Evolutionary conservation across 2,797 vertebrate species (phyloP), one percentile per base, ranked within the genome.

Genomic region (Sternarchorhynchus goeldii): DNA sequence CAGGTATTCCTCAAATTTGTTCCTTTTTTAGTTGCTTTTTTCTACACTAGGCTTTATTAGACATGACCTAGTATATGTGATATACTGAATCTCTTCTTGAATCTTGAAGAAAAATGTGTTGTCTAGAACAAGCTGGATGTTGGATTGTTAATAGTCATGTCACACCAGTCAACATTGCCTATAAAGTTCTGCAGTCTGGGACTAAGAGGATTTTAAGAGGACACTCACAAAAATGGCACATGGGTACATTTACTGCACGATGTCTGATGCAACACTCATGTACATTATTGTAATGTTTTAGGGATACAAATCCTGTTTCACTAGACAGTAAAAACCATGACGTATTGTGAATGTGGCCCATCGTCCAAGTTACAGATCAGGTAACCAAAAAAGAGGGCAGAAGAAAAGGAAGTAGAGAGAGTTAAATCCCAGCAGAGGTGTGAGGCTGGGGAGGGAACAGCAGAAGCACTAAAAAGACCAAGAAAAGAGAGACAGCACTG

Each of bases 381-480:
- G 32, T 10, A 1, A 41, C 34, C 39, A 65, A 39, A 18, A 65
- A n/a, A 65, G 76, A 0, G 3, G 50, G 65, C 12, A 12, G 10
- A 50, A 71, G 32, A 65, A 31, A 29, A 25, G n/a, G 50, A 29
- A 6, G 25, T 41, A 16, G 12, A 50, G 25, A 55, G 41, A 18
- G 10, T 16, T 12, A 4, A 10, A 77, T 32, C 74, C 4, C 75
- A 77, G 78, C 66, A 69, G 56, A 80, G 6, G 62, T 25, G 5
- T n/a, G 62, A 58, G 76, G 82, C 53, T 81, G 73, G 21, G 69
- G 79, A 16, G 18, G 65, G 66, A 14, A 83, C 60, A 74, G 53
- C 80, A 75, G 76, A 65, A 34, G 34, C 79, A 85, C 86, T 87
- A 82, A 63, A 82, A 84, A 70, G 67, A 85, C 68, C 77, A 75